phyloP scores from a whole-genome alignment of 2,888 invertebrate genomes.

The Deilephila porcellus region DNA sequence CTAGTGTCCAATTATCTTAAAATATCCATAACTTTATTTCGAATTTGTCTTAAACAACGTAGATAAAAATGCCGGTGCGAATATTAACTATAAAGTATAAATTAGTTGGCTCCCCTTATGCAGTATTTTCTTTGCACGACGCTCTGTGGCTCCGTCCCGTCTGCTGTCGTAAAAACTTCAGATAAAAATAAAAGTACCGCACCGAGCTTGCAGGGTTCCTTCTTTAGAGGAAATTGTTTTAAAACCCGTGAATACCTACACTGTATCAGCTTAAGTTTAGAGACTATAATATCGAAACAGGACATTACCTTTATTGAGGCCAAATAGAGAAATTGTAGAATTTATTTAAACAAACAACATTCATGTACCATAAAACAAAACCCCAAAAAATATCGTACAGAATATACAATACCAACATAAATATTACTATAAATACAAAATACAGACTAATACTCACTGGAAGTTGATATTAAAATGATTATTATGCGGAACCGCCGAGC shows the following conservation, averaged over 20 bases:
- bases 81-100: constrained; percentile 2
- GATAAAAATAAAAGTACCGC: constrained; percentile 60
- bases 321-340: too few species aligned
- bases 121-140: constrained; percentile 45
- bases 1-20: neutral
- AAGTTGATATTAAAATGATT: neutral
- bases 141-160: constrained; percentile 57
- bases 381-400: too few species aligned
- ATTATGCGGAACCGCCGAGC: constrained; percentile 33
- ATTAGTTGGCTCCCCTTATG: constrained; percentile 6
- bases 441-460: too few species aligned
- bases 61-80: neutral
- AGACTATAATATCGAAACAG: too few species aligned
- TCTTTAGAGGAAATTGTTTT: too few species aligned
- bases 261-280: too few species aligned
- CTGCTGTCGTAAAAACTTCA: constrained; percentile 60
- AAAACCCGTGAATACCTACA: neutral
- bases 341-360: too few species aligned
- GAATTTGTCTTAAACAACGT: neutral
- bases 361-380: too few species aligned
- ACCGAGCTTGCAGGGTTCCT: constrained; percentile 50
- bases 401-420: too few species aligned
- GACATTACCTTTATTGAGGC: too few species aligned
- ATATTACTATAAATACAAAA: too few species aligned
- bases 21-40: neutral